Evolutionary conservation across 2,888 invertebrate genomes (phyloP), one percentile per base, ranked within the genome.

Genomic region (Troides helena): DNA sequence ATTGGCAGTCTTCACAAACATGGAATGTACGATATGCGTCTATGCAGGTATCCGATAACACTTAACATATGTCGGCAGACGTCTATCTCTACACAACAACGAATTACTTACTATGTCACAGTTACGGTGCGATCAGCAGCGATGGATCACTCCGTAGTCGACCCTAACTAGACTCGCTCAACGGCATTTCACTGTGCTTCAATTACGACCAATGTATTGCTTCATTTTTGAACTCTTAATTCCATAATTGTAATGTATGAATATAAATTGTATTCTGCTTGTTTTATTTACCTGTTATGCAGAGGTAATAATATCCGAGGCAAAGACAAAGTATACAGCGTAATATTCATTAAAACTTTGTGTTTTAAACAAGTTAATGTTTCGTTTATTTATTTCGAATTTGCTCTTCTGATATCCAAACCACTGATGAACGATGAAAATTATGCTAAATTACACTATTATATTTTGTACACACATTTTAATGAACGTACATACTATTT

Each of bases 1-100:
- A 89, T 90, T 90, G 89, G 91, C 92, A 92, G 92, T 92, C 92
- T 92, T 92, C 84, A 92, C 90, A 89, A 91, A 91, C 88, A 90
- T 92, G 92, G 92, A 92, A 92, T 92, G 92, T 92, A 89, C 90
- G 92, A 92, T 92, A 92, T 92, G 92, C 92, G 91, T 88, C 90
- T 91, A 90, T 89, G 90, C 89, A 90, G 88, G 88, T 90, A 89
- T 89, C 87, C 88, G 88, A 88, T 90, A 90, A 91, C 89, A 90
- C 89, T 91, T 90, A 89, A 85, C 81, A 85, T 80, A 88, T 88
- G 88, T 87, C 87, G 86, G 89, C 85, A 82, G 87, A 89, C 87
- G 82, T 85, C 86, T 85, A 88, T 82, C 77, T 87, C 88, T 92
- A 89, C 86, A 91, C 86, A 91, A 91, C 90, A 90, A 91, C 86